Percentiles rank a stretch among this genome's conserved stretches.
phyloP scores from a whole-genome alignment of 2,113 vertebrate species.

The Grammomys dolichurus region DNA sequence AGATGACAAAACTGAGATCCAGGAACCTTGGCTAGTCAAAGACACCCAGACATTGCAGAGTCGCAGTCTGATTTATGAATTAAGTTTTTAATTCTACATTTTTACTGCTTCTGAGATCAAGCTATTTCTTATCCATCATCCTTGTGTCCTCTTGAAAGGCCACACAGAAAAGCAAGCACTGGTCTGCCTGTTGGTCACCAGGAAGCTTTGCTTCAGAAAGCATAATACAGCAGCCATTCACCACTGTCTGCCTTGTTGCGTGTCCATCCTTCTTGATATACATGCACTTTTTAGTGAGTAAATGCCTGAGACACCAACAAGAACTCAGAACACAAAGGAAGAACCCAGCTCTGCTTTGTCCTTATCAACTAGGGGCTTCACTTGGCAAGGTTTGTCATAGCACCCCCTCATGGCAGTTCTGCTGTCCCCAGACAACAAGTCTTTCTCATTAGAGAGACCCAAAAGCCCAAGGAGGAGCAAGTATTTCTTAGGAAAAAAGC shows the following conservation, averaged over 20 bases:
- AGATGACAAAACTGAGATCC: neutral
- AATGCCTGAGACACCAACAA: neutral
- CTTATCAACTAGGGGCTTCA: neutral
- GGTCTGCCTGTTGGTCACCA: neutral
- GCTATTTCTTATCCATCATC: neutral
- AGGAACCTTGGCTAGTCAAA: neutral
- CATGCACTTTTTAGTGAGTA: neutral
- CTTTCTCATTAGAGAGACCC: neutral
- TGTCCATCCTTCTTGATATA: neutral
- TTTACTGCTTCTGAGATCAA: neutral
- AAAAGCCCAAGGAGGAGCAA: neutral
- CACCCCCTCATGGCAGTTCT: neutral
- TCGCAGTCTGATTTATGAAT: neutral
- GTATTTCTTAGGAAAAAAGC: neutral
- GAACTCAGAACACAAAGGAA: neutral
- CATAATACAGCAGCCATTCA: neutral
- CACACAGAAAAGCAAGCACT: neutral
- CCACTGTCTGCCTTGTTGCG: fast-evolving
- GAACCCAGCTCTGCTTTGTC: neutral
- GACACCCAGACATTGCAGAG: neutral
- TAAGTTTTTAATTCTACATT: neutral
- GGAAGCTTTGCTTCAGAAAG: neutral
- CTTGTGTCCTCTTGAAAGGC: neutral
- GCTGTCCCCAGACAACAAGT: neutral
- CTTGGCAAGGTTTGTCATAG: neutral